A percentile compares a stretch with the other conserved stretches of the same genome.
Conservation (phyloP, 35 echinoderm and acorn worm species). For the Apostichopus japonicus region DNA sequence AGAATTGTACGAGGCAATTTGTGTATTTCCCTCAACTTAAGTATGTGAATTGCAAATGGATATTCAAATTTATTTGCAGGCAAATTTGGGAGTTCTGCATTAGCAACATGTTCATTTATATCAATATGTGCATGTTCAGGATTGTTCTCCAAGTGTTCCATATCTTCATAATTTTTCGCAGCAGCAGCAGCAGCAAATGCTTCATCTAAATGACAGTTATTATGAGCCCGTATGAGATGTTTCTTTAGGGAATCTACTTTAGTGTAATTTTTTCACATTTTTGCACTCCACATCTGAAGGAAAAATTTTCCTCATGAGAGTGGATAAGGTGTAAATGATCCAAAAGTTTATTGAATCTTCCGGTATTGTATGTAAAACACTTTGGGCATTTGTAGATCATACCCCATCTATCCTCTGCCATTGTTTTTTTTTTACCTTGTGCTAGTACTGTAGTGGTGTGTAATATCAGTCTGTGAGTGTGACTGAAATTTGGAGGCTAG, state of each 20-base stretch:
- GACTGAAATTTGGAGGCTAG: too few relatives aligned
- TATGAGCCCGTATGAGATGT: background rate
- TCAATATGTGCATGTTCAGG: background rate
- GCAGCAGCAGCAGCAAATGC: background rate
- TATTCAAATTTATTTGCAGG: background rate
- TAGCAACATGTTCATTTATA: background rate
- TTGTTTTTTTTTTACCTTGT: background rate
- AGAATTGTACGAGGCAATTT: too few relatives aligned
- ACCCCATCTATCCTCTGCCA: background rate
- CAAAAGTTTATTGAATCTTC: background rate
- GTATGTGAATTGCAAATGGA: too few relatives aligned
- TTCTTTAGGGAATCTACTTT: background rate
- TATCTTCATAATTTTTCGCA: too few relatives aligned
- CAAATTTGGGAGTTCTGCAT: background rate
- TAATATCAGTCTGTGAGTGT: too few relatives aligned
- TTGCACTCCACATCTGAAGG: background rate
- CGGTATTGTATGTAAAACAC: background rate
- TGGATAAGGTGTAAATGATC: conserved; percentile 5
- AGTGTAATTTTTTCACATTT: background rate
- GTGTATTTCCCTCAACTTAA: too few relatives aligned
- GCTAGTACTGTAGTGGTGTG: too few relatives aligned
- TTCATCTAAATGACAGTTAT: background rate
- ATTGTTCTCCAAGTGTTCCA: background rate
- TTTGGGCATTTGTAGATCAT: background rate
- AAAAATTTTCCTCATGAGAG: background rate